Percentiles rank a stretch among this genome's conserved stretches.
phyloP scores from a whole-genome alignment of 2,797 vertebrate species.

The Oceanodroma leucorhoa region DNA sequence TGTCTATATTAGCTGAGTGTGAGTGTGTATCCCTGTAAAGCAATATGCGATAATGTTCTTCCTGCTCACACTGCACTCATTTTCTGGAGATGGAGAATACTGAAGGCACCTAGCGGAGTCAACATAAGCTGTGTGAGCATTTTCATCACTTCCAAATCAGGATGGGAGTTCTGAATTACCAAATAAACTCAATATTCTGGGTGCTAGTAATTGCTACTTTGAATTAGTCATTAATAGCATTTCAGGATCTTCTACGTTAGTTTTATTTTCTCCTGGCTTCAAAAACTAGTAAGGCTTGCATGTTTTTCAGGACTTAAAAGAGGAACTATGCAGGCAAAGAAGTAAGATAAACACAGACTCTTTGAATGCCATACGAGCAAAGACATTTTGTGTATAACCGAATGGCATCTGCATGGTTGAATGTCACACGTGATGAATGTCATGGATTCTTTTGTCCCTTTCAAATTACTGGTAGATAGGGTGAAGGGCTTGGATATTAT shows the following conservation, averaged over 20 bases:
- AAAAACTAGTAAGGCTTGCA: background rate
- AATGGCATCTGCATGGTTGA: background rate
- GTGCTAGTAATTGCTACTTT: background rate
- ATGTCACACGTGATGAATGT: background rate
- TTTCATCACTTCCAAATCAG: background rate
- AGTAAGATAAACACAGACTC: background rate
- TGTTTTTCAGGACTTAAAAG: background rate
- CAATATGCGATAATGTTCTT: background rate
- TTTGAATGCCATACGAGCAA: background rate
- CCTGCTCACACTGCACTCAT: background rate
- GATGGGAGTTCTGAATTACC: background rate
- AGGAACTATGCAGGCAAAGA: background rate
- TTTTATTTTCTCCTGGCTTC: background rate
- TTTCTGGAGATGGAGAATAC: background rate
- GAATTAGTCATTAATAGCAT: background rate
- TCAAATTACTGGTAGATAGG: background rate
- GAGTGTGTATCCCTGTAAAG: background rate
- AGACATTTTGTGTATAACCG: background rate
- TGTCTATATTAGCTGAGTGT: background rate
- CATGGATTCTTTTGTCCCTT: background rate
- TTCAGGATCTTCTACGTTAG: background rate
- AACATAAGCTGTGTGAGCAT: background rate
- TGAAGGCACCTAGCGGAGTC: background rate
- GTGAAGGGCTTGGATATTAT: background rate
- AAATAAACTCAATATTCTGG: background rate